phyloP scores from a whole-genome alignment of 2,888 invertebrate genomes.

The Thymelicus sylvestris region DNA sequence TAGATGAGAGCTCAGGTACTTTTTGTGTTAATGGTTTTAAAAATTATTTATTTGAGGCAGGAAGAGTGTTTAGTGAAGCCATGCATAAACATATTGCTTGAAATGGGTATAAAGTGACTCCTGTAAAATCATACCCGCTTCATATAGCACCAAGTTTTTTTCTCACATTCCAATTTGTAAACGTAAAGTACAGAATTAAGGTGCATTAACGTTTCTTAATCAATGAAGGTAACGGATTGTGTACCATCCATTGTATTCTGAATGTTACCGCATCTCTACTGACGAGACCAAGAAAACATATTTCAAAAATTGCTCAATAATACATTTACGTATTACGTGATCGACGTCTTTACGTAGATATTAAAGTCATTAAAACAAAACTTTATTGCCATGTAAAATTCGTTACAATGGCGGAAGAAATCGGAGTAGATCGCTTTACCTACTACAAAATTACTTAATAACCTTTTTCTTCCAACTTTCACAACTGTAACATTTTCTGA shows the following conservation, averaged over 20 bases:
- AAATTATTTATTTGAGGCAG: constrained; percentile 1
- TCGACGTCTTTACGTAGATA: constrained; percentile 22
- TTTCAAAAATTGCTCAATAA: constrained; percentile 28
- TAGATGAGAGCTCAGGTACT: constrained; percentile 36
- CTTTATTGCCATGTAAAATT: constrained; percentile 33
- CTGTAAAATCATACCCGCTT: no score
- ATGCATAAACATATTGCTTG: constrained; percentile 7
- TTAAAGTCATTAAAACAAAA: constrained; percentile 30
- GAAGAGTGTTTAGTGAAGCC: constrained; percentile 21
- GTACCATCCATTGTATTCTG: constrained; percentile 18
- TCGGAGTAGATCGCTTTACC: constrained; percentile 28
- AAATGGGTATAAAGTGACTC: constrained; percentile 3
- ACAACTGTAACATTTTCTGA: constrained; percentile 37
- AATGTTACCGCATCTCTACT: constrained; percentile 23
- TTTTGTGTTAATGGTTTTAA: constrained; percentile 15
- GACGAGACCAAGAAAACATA: constrained; percentile 22
- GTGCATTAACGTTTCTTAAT: constrained; percentile 12
- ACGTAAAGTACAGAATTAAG: background rate
- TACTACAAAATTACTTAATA: constrained; percentile 34
- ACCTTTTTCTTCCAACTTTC: constrained; percentile 36
- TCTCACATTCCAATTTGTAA: constrained; percentile 6
- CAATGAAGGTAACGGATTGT: constrained; percentile 20
- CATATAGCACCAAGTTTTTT: background rate
- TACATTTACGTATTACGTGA: constrained; percentile 25
- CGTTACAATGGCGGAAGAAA: constrained; percentile 37